Evolutionary conservation across 2,888 invertebrate species (phyloP), one percentile per base, ranked within the genome.

Genomic region (Andrena dorsata): DNA sequence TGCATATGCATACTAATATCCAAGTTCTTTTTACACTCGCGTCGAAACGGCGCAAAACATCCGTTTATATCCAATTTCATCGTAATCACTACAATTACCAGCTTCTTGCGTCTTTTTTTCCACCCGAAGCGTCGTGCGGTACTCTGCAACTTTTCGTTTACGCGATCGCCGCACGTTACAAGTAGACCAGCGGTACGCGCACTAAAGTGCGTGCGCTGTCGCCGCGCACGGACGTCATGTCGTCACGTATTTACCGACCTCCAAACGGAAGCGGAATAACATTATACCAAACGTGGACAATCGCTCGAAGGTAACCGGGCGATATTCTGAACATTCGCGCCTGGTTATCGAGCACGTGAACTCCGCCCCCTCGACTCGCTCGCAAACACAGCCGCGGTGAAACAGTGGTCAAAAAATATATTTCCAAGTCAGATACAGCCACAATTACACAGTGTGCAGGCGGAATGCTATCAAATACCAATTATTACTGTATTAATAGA

Each of bases 181-280:
- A 53, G 41, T 41, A 16, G 41, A 41, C 41, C 41, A 16, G 16
- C 41, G 41, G 13, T 41, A 41, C 4, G 41, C 4, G 41, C 4
- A 4, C 41, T 63, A 16, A 76, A 71, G 47, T n/a, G 65, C 30
- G 49, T 51, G n/a, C 28, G 10, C 28, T 41, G 30, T 41, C 51
- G 73, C 73, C 51, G 53, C 60, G 65, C 35, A 20, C 23, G 51
- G 6, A 20, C 65, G 16, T 56, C 51, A 2, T 60, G 51, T 65
- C 35, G 64, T 76, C 64, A 70, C 58, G 76, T 76, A 60, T 76
- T 70, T 76, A 70, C 56, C 51, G 69, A 41, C 76, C 76, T 79
- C 64, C 26, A 65, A 65, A 79, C 79, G 76, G 79, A 79, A 65
- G 23, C 30, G 72, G 64, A 71, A 70, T 76, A 64, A 69, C 13